Conservation (phyloP, 2,113 vertebrate species). For the Halichoerus grypus region DNA sequence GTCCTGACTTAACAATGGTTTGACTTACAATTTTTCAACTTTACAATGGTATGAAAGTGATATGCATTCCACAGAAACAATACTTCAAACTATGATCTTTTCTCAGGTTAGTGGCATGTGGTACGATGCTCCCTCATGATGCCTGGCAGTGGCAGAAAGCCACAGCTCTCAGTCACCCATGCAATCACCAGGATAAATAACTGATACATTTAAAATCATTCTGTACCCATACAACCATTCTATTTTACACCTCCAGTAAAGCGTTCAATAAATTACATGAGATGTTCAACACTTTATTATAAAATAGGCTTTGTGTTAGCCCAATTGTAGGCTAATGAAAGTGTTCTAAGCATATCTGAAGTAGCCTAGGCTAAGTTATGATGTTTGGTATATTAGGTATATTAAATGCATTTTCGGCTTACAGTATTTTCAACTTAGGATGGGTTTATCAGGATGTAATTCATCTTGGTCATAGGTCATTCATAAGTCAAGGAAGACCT, state of each 20-base stretch:
- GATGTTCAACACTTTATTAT: background rate
- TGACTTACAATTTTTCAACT: background rate
- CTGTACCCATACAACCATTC: background rate
- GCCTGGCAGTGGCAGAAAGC: background rate
- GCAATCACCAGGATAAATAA: background rate
- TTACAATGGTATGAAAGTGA: background rate
- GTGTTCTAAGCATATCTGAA: background rate
- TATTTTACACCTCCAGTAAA: background rate
- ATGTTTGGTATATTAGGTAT: background rate
- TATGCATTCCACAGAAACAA: background rate
- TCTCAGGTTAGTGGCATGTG: background rate
- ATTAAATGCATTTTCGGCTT: background rate
- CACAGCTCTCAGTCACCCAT: background rate
- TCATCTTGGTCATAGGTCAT: background rate
- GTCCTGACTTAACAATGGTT: background rate
- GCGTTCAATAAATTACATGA: background rate
- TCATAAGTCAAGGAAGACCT: background rate
- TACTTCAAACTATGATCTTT: background rate
- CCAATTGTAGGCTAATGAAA: background rate
- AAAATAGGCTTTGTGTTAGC: background rate
- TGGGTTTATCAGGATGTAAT: background rate
- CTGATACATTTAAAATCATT: background rate
- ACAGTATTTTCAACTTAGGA: background rate
- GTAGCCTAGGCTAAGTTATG: background rate
- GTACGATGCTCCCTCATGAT: background rate